phyloP scores from a whole-genome alignment of 2,113 vertebrate genomes.

The Hydropotes inermis region DNA sequence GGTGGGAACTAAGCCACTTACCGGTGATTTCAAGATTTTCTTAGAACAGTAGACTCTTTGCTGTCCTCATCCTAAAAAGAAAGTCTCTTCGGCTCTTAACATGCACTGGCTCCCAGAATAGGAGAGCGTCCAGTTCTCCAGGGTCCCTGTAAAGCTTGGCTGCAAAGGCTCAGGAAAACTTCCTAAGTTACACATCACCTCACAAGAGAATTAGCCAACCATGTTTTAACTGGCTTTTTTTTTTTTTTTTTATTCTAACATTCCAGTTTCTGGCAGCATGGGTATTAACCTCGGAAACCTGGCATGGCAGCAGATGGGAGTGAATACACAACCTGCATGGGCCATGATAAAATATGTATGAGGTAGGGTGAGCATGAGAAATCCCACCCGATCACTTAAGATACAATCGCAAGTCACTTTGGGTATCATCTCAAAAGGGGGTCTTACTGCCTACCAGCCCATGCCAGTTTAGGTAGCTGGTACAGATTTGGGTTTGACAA shows the following conservation, averaged over 20 bases:
- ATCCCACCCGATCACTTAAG: neutral
- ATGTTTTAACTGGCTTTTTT: constrained; percentile 15
- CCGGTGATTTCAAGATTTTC: neutral
- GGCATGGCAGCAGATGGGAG: neutral
- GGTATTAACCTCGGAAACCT: neutral
- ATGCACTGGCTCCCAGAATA: neutral
- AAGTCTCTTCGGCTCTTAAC: neutral
- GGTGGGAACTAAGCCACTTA: neutral
- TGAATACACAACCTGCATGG: neutral
- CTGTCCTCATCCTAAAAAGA: neutral
- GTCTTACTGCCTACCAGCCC: neutral
- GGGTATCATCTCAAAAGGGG: neutral
- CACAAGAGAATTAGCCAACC: neutral
- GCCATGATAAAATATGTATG: neutral
- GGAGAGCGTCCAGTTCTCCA: neutral
- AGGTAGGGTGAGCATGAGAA: no score
- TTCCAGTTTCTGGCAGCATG: constrained; percentile 10
- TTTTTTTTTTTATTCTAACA: neutral
- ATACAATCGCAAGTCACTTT: neutral
- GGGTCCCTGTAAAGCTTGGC: neutral
- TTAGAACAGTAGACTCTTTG: neutral
- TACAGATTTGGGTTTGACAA: neutral
- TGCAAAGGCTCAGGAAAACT: neutral
- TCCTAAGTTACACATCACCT: neutral
- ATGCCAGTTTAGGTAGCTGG: neutral